phyloP scores from a whole-genome alignment of 2,797 vertebrate species.

The Diplodus puntazzo region DNA sequence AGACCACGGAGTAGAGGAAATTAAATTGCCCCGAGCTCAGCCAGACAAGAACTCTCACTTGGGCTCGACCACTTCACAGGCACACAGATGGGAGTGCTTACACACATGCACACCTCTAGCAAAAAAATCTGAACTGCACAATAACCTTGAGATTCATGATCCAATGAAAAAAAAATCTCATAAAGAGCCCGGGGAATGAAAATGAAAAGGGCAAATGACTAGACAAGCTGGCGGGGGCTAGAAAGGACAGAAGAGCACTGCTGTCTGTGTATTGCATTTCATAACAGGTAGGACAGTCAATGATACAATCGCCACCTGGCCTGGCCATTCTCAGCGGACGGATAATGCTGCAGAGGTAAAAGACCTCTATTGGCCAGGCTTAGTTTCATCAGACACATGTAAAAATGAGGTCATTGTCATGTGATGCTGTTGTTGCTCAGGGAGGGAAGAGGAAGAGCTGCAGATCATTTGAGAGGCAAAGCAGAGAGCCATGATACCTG shows the following conservation, averaged over 20 bases:
- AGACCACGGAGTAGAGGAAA: conserved; percentile 77
- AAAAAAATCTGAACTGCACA: conserved; percentile 44
- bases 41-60: conserved; percentile 62
- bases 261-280: conserved; percentile 49
- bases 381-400: conserved; percentile 41
- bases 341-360: conserved; percentile 42
- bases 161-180: conserved; percentile 53
- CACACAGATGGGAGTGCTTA: conserved; percentile 58
- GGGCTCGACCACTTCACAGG: conserved; percentile 52
- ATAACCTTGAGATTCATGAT: conserved; percentile 71
- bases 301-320: conserved; percentile 64
- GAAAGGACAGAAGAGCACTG: conserved; percentile 53
- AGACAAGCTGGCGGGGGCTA: conserved; percentile 54
- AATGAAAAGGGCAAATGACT: conserved; percentile 75
- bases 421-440: conserved; percentile 49
- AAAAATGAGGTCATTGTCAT: conserved; percentile 71
- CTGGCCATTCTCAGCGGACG: conserved; percentile 29
- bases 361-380: conserved; percentile 27
- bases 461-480: conserved; percentile 80
- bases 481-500: conserved; percentile 56
- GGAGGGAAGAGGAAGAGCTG: conserved; percentile 43
- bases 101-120: conserved; percentile 61
- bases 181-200: conserved; percentile 64
- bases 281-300: conserved; percentile 63
- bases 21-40: conserved; percentile 76